phyloP scores from a whole-genome alignment of 2,113 vertebrate species.

The Pachyramphus minor region DNA sequence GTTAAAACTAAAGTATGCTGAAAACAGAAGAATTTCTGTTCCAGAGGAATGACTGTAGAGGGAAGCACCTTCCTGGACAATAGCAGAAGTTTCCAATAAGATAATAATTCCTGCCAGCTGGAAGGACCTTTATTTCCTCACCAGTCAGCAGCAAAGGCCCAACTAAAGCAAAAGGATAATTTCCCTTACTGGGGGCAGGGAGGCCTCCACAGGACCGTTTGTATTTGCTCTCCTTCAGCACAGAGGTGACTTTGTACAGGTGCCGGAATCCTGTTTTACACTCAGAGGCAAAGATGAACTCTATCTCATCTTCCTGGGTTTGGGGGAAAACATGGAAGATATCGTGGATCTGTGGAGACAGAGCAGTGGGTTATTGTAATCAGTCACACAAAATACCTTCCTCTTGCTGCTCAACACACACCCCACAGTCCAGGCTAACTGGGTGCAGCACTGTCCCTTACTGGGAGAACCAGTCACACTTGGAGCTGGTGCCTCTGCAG shows the following conservation, averaged over 20 bases:
- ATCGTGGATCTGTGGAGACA: constrained; percentile 78
- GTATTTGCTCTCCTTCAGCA: constrained; percentile 79
- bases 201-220: constrained; percentile 72
- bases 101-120: not conserved
- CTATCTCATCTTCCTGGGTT: constrained; percentile 76
- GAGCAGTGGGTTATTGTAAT: not conserved
- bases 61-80: not conserved
- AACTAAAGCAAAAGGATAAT: not conserved
- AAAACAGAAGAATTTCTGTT: not conserved
- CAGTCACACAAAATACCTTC: not conserved
- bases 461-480: not conserved
- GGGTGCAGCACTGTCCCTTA: not conserved
- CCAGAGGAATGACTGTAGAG: not conserved
- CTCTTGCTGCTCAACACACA: not conserved
- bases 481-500: not conserved
- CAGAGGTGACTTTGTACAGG: constrained; percentile 74
- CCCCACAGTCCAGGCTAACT: not conserved
- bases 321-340: constrained; percentile 82
- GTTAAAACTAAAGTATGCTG: not conserved
- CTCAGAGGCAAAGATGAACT: constrained; percentile 83
- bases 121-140: not conserved
- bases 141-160: not conserved
- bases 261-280: constrained; percentile 84
- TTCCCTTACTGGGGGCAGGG: constrained; percentile 72
- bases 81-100: not conserved